Conservation (phyloP, 2,888 invertebrate species). For the Diploptera punctata region DNA sequence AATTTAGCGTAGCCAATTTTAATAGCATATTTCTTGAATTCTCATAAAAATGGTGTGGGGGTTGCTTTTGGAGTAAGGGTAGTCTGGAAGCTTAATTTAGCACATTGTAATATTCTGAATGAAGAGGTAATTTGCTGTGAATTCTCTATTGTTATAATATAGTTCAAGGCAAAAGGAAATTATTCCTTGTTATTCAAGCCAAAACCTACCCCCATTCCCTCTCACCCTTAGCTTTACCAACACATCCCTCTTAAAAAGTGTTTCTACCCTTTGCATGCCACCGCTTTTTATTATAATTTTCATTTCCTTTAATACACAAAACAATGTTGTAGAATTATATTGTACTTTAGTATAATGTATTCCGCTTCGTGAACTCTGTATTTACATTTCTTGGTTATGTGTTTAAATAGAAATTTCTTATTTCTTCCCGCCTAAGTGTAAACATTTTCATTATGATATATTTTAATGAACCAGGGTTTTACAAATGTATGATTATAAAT, state of each 20-base stretch:
- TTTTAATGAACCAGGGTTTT: too few species aligned
- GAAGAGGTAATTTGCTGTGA: slow-evolving; percentile 35
- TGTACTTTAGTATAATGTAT: too few species aligned
- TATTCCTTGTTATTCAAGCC: not conserved
- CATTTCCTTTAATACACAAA: not conserved
- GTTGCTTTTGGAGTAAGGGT: not conserved
- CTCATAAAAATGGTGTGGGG: not conserved
- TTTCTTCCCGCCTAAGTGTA: not conserved
- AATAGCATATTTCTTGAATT: slow-evolving; percentile 8
- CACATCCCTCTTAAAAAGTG: not conserved
- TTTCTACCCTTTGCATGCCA: not conserved
- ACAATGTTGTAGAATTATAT: too few species aligned
- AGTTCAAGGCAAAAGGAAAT: slow-evolving; percentile 30
- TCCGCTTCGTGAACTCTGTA: not conserved
- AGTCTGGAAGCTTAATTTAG: slow-evolving; percentile 25
- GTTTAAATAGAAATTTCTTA: not conserved
- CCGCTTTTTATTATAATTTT: not conserved
- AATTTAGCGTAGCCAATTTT: slow-evolving; percentile 9
- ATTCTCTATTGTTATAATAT: slow-evolving; percentile 28
- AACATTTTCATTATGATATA: too few species aligned
- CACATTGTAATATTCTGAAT: slow-evolving; percentile 30
- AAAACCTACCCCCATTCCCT: too few species aligned
- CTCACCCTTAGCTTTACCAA: not conserved
- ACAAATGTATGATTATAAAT: too few species aligned
- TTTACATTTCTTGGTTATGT: not conserved